Evolutionary conservation across 1,140 invertebrate genomes (phyloP), one percentile per base, ranked within the genome.

Genomic region (Cyclargus thomasi): DNA sequence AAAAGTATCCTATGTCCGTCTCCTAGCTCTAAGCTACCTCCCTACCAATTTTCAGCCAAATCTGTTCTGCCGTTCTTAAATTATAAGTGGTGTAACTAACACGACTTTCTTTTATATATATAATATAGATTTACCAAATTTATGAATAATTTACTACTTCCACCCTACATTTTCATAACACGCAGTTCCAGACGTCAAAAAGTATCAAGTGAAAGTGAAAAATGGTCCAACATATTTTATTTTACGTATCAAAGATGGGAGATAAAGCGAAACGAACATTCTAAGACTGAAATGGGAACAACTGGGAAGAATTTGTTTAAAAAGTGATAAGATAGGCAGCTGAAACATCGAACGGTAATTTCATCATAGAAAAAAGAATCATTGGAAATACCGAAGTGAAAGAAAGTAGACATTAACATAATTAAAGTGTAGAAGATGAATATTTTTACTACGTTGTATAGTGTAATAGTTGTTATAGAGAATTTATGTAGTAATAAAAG

Each of bases 251-350:
- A 70, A 70, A 62, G 63, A 64, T 63, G 69, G 55, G 18, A 18
- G 55, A 59, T 20, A 59, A 59, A 59, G 7, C 6, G 55, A 17
- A 59, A 59, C 17, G 55, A 10, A 59, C 69, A 59, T 59, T 70
- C 68, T 63, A 83, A 83, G 81, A 81, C 79, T 83, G 79, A 80
- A 74, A 68, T 70, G 79, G 79, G 78, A 83, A 72, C 78, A 81
- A 82, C 67, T 62, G 69, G 39, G 63, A 64, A 39, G 35, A 17
- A 35, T 47, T 59, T 65, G 55, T 59, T 59, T 17, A 17, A 59
- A 11, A 59, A 21, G 55, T 59, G 55, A 59, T 59, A 22, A 20
- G 55, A 21, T 20, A 21, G 8, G 55, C 55, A 20, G 18, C 55
- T 59, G 18, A 21, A 59, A 11, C 6, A 18, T 20, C 53, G 53